Conservation (phyloP, 1,140 invertebrate genomes). For the Drusus annulatus region DNA sequence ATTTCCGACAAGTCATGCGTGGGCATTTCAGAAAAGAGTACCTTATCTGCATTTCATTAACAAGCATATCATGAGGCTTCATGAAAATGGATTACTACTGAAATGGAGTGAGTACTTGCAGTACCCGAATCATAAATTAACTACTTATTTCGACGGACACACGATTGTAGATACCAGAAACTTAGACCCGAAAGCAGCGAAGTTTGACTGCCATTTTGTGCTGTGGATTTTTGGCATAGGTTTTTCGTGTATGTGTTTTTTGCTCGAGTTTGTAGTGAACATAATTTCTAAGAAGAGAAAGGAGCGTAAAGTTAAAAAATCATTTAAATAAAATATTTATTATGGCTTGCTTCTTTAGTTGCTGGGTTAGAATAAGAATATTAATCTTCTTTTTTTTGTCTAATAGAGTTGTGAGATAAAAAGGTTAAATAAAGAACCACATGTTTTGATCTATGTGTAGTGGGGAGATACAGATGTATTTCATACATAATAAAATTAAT, state of each 20-base stretch:
- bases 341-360: too few relatives aligned
- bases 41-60: neutral
- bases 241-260: slow-evolving; percentile 1
- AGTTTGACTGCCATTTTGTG: slow-evolving; percentile 13
- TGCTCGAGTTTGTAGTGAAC: neutral
- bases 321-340: too few relatives aligned
- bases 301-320: too few relatives aligned
- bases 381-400: too few relatives aligned
- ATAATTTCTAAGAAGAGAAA: too few relatives aligned
- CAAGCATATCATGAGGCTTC: neutral
- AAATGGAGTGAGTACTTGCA: neutral
- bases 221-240: slow-evolving; percentile 14
- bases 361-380: too few relatives aligned
- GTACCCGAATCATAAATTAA: neutral
- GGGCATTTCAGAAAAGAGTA: neutral
- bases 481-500: too few relatives aligned
- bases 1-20: neutral
- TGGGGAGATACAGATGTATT: too few relatives aligned
- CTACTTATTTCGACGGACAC: neutral
- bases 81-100: slow-evolving; percentile 3
- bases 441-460: too few relatives aligned
- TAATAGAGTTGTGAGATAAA: too few relatives aligned
- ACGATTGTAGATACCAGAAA: slow-evolving; percentile 6
- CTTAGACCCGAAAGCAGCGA: neutral
- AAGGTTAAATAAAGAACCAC: too few relatives aligned